Base-by-base conservation (phyloP, 2,113 vertebrate species). In the Pedionomus torquatus region DNA sequence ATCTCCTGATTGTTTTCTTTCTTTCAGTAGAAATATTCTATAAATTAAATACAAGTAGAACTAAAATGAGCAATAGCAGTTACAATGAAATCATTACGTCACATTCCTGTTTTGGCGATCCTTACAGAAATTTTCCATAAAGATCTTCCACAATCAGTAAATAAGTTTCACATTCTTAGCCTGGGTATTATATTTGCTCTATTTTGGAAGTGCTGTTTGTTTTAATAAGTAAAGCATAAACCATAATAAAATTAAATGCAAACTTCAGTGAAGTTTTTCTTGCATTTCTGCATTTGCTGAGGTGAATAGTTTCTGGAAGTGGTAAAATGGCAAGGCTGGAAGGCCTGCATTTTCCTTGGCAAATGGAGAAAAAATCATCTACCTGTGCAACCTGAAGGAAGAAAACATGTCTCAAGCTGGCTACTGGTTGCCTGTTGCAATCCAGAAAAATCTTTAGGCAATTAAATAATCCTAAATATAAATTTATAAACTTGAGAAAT, bases 191-290 rank as follows among this genome's bases (percentile, higher is more conserved):
- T 11, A 52, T 21, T 69, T 77, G 7, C 69, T 87, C 33, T 77
- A 10, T 43, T 77, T 43, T 60, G 14, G 4, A 77, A 65, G 7
- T 0, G 3, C 15, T 2, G 0, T 16, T 48, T 44, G 8, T 23
- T 80, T 71, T 33, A 44, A 15, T 30, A 81, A 51, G 3, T 37
- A 44, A 63, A 71, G 1, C 4, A 44, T 24, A 7, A 43, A 3
- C 5, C 19, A 13, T 14, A 52, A 1, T 21, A 17, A 37, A 11
- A 13, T 1, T 6, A 25, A 84, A 44, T 24, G 1, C 7, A 83
- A 65, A 49, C 1, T 63, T 76, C 39, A 9, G 60, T 33, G 20
- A 66, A 52, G 8, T 2, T 64, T 55, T 72, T 54, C 46, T 12
- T 76, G 23, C 5, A 33, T 64, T 86, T 92, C 4, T 83, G 9